phyloP scores from a whole-genome alignment of 2,113 vertebrate species.

The Psettodes erumei region DNA sequence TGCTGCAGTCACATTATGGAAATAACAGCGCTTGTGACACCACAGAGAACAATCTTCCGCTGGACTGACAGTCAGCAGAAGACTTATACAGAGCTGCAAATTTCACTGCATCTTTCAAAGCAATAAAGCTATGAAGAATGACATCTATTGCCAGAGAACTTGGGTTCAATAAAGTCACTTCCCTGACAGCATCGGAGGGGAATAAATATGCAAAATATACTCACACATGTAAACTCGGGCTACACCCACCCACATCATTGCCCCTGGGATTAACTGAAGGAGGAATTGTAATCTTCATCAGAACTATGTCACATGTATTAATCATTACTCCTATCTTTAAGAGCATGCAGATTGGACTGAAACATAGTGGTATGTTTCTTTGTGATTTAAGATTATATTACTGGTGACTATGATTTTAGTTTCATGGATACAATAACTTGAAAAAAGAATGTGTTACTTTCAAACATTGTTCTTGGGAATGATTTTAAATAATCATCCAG shows the following conservation, averaged over 20 bases:
- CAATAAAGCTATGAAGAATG: neutral
- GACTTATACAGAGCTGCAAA: slow-evolving; percentile 3
- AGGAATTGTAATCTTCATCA: neutral
- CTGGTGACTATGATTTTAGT: neutral
- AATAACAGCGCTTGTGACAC: slow-evolving; percentile 25
- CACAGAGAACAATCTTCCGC: slow-evolving; percentile 14
- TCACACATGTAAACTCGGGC: neutral
- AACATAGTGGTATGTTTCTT: neutral
- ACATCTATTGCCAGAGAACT: neutral
- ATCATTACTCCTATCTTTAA: neutral
- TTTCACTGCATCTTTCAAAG: slow-evolving; percentile 16
- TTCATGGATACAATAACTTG: neutral
- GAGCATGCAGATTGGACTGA: neutral
- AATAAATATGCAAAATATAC: neutral
- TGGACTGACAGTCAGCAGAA: slow-evolving; percentile 20
- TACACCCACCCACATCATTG: neutral
- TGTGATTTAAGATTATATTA: neutral
- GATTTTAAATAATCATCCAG: neutral
- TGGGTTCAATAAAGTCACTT: neutral
- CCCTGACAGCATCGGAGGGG: neutral
- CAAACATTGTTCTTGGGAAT: neutral
- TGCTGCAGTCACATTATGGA: slow-evolving; percentile 8
- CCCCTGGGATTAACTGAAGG: neutral
- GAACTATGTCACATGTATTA: neutral
- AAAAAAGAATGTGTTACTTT: neutral